phyloP scores from a whole-genome alignment of 2,113 vertebrate species.

The Pedionomus torquatus region DNA sequence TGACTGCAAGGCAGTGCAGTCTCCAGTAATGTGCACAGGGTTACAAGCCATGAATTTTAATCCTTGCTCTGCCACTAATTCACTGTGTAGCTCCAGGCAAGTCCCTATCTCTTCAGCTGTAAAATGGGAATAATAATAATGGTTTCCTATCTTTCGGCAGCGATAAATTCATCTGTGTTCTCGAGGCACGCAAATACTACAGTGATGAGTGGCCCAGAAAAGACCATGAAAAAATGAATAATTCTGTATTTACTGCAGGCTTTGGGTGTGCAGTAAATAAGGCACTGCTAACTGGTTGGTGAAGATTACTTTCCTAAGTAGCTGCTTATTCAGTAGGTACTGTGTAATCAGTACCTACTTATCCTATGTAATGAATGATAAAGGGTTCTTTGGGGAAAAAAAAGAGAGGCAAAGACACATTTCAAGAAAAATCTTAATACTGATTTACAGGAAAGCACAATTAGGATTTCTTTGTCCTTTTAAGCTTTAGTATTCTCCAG shows the following conservation, averaged over 20 bases:
- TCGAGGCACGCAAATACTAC: slow-evolving; percentile 43
- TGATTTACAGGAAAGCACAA: background rate
- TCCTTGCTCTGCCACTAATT: slow-evolving; percentile 42
- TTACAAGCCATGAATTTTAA: slow-evolving; percentile 42
- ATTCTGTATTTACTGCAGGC: slow-evolving; percentile 31
- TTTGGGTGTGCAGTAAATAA: slow-evolving; percentile 50
- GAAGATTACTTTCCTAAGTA: slow-evolving; percentile 42
- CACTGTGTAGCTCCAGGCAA: slow-evolving; percentile 37
- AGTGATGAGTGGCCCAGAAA: slow-evolving; percentile 39
- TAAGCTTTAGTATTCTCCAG: background rate
- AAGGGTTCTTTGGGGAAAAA: background rate
- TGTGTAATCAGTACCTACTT: slow-evolving; percentile 26
- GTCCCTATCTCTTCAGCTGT: slow-evolving; percentile 52
- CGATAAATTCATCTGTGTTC: slow-evolving; percentile 24
- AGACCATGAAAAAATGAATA: slow-evolving; percentile 18
- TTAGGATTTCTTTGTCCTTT: background rate
- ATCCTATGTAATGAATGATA: slow-evolving; percentile 11
- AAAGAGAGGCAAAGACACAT: background rate
- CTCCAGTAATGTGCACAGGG: background rate
- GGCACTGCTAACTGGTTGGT: slow-evolving; percentile 15
- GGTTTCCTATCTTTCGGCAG: slow-evolving; percentile 18
- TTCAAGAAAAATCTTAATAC: background rate
- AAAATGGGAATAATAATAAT: slow-evolving; percentile 58
- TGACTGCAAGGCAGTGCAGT: background rate
- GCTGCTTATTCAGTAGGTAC: slow-evolving; percentile 46